These are phyloP conservation scores for Actenoides hombroni DNA, from an alignment of 2,113 vertebrate genomes.

Conservation along the genomic window DNA sequence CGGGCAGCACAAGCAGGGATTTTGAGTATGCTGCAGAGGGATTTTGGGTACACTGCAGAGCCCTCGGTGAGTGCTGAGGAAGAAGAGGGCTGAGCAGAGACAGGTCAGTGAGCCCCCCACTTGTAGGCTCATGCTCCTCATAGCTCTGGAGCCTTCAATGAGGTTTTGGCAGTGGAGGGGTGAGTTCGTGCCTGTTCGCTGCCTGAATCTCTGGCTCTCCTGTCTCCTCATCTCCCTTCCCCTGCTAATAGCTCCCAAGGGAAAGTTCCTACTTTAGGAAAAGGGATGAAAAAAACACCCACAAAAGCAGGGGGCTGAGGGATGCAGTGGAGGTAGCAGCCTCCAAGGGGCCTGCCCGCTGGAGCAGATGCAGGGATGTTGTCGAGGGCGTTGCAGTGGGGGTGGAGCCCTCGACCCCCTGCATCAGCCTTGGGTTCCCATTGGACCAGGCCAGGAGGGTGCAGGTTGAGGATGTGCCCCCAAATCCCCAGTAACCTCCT, in stretches of 20 bases:
- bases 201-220: background rate
- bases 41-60: background rate
- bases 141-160: background rate
- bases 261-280: background rate
- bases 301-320: background rate
- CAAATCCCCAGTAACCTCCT: background rate
- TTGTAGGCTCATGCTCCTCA: background rate
- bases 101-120: background rate
- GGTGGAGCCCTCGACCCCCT: too few relatives aligned
- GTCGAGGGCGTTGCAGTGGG: background rate
- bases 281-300: background rate
- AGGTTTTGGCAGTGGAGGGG: background rate
- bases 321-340: background rate
- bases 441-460: background rate
- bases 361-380: background rate
- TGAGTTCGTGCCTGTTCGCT: background rate
- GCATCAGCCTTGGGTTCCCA: background rate
- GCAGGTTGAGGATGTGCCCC: rapidly evolving
- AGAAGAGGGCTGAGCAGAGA: background rate
- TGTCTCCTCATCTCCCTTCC: background rate
- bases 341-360: rapidly evolving
- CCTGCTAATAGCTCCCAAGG: background rate
- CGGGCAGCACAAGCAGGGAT: rapidly evolving
- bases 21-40: background rate
- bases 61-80: background rate